Conservation (phyloP, 2,888 invertebrate genomes). For the Pemphredon lugubris region DNA sequence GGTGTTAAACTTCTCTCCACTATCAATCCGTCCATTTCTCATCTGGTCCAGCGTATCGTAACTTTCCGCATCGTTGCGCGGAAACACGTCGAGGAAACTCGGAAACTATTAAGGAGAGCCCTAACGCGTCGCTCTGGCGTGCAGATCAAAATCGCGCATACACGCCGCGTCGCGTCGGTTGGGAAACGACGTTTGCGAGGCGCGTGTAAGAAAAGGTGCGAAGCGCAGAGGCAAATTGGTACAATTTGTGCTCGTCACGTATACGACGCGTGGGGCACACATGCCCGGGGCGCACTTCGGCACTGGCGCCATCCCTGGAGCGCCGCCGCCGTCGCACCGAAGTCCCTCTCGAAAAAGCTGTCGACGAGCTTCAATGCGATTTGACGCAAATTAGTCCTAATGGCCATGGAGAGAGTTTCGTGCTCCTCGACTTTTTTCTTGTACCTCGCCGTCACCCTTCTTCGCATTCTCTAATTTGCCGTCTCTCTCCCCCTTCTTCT, state of each 20-base stretch:
- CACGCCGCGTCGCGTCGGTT: too few relatives aligned
- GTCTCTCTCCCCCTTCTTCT: not conserved
- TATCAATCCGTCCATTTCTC: not conserved
- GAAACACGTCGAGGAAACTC: not conserved
- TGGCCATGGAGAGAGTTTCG: slow-evolving; percentile 58
- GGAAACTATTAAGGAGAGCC: not conserved
- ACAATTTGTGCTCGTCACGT: slow-evolving; percentile 74
- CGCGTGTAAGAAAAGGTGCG: slow-evolving; percentile 57
- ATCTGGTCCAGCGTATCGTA: not conserved
- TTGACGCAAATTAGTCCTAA: slow-evolving; percentile 77
- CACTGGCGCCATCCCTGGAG: slow-evolving; percentile 52
- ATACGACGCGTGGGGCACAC: slow-evolving; percentile 57
- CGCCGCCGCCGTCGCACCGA: slow-evolving; percentile 21
- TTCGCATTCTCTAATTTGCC: not conserved
- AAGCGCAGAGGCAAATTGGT: slow-evolving; percentile 68
- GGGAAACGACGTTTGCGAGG: not conserved
- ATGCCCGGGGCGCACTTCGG: slow-evolving; percentile 33
- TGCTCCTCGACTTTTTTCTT: slow-evolving; percentile 22
- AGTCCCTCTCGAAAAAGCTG: slow-evolving; percentile 50
- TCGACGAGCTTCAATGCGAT: slow-evolving; percentile 66
- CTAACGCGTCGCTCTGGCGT: not conserved
- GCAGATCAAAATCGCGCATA: slow-evolving; percentile 2
- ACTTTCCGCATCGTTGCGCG: not conserved
- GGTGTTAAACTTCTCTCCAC: too few relatives aligned
- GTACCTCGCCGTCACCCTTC: slow-evolving; percentile 1